Base-by-base conservation (phyloP, 1,140 invertebrate genomes). In the Laupala kohalensis region DNA sequence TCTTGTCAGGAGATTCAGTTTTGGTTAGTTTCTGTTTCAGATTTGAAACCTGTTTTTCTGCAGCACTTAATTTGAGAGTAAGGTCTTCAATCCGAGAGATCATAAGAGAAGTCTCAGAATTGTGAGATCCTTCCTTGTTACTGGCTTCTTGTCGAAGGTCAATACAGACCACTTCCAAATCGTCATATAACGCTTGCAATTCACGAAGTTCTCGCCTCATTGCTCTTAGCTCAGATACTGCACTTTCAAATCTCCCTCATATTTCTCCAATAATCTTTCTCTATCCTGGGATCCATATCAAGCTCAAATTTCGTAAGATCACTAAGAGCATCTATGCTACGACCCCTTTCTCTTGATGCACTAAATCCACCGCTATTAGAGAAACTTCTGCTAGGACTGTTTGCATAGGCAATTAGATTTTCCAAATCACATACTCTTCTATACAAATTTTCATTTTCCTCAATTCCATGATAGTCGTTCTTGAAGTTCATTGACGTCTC, bases 181-280 rank as follows among this genome's bases (percentile, higher is more conserved):
- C 88, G 78, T 94, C 92, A 75, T 90, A 90, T 76, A 89, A 87
- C 24, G 87, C 87, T 76, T 94, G 88, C 4, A 90, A 89, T 75
- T 92, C 89, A n/a, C 89, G 86, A 0, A 95, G 80, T 77, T 94
- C 91, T 24, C 88, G 85, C 74, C 93, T 92, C 85, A 95, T 89
- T 4, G 89, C 87, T 74, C 89, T 84, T 23, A 94, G 93, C 82
- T 94, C 92, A 71, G 88, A 84, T 0, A 93, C 87, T 0, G 92
- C 92, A 78, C 90, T 93, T 77, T 92, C 89, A 77, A 94, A 92
- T 68, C 92, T 85, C 30, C 84, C 82, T 65, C 84, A 76, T 91
- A 93, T 77, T 93, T 90, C 78, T 92, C 91, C 73, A 91, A 88
- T 19, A 93, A 80, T 74, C 87, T 80, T 73, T 92, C 90, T 75